Base-by-base conservation (phyloP, 2,797 vertebrate genomes). In the Neopelma chrysocephalum region DNA sequence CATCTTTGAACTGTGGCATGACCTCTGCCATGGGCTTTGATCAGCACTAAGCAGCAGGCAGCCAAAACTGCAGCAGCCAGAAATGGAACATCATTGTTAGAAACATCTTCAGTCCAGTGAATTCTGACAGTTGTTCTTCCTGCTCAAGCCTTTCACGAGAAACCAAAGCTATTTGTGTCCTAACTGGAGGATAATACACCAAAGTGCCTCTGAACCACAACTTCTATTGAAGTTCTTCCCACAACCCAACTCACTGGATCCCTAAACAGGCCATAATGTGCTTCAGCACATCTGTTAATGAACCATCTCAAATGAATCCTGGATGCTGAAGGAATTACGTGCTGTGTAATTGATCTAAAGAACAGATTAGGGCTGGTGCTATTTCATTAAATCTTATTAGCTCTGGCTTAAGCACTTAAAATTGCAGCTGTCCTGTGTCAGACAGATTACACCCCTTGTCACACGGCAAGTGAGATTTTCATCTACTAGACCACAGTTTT, bases 311-410 rank as follows among this genome's bases (percentile, higher is more conserved):
- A 90, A 90, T 90, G 70, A 93, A 84, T 20, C 47, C 80, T 69
- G 73, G 82, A 48, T 82, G 76, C 77, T 45, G 77, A 76, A 94
- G 93, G 85, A 96, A 95, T 89, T 95, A 87, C 87, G 83, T 22
- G 72, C 92, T 82, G 56, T 84, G 85, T 94, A 96, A 94, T 94
- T 96, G 95, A 88, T 91, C 91, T 87, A 82, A 89, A 91, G 91
- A 91, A 93, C 85, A 89, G 91, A 94, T 94, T 91, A 95, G 82
- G 66, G 91, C 82, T 76, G 62, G 62, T 91, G 91, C 62, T 95
- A 40, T 95, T 93, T 94, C 90, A 91, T 94, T 95, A 94, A 94
- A 93, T 86, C 87, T 91, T 88, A 96, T 90, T 94, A 94, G 88
- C 88, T 79, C 36, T 91, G 80, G 75, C 53, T 94, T 91, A 90